phyloP scores from a whole-genome alignment of 2,888 invertebrate species.

The Xiphydria camelus region DNA sequence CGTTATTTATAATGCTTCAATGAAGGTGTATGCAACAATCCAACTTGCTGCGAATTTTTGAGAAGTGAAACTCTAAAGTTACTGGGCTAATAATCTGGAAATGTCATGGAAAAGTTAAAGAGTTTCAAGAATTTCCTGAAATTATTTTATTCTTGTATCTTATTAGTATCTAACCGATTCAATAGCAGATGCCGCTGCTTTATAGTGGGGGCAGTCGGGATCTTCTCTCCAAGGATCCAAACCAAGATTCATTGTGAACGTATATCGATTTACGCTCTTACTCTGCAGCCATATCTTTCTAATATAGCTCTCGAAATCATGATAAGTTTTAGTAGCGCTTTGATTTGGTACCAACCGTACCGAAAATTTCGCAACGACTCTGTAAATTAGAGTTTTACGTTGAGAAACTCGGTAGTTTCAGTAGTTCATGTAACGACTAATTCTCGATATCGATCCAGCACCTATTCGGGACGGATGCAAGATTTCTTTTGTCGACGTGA shows the following conservation, averaged over 20 bases:
- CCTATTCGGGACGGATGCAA: slow-evolving; percentile 19
- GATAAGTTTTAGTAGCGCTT: slow-evolving; percentile 18
- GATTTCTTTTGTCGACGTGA: slow-evolving; percentile 14
- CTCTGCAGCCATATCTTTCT: slow-evolving; percentile 22
- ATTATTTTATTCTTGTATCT: not conserved
- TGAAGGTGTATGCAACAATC: too few relatives aligned
- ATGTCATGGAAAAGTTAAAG: not conserved
- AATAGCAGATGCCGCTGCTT: slow-evolving; percentile 30
- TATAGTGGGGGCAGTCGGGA: slow-evolving; percentile 28
- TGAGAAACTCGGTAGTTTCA: too few relatives aligned
- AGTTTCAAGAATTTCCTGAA: not conserved
- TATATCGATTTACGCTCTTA: slow-evolving; percentile 26
- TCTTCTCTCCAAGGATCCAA: slow-evolving; percentile 34
- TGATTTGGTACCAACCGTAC: slow-evolving; percentile 32
- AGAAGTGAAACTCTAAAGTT: too few relatives aligned
- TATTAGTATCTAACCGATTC: slow-evolving; percentile 21
- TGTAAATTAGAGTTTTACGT: slow-evolving; percentile 19
- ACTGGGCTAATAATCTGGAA: too few relatives aligned
- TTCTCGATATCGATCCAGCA: not conserved
- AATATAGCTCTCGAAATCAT: slow-evolving; percentile 26
- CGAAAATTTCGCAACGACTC: slow-evolving; percentile 29
- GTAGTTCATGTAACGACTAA: not conserved
- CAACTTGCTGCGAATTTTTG: too few relatives aligned
- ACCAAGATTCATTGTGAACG: slow-evolving; percentile 26
- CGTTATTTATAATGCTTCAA: too few relatives aligned